A percentile compares a stretch with the other conserved stretches of the same genome.
Conservation (phyloP, 2,888 invertebrate genomes). For the Celastrina argiolus region DNA sequence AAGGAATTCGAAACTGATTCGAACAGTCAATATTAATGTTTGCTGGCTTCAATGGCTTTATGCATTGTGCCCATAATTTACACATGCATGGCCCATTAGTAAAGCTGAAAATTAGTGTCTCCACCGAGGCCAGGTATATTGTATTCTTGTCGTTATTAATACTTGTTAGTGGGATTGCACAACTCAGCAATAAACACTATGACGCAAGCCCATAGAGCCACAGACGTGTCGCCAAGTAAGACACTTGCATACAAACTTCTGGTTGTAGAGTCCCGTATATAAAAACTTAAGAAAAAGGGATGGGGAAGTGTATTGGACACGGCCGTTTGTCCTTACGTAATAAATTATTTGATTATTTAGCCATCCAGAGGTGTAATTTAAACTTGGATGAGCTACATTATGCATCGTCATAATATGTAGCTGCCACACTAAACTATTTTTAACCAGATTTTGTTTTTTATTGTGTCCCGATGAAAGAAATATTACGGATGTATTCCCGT, state of each 20-base stretch:
- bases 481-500: too few relatives aligned
- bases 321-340: too few relatives aligned
- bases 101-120: constrained; percentile 16
- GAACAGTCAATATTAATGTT: neutral
- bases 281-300: neutral
- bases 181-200: constrained; percentile 30
- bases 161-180: constrained; percentile 35
- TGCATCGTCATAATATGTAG: too few relatives aligned
- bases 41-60: neutral
- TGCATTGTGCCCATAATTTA: neutral
- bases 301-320: too few relatives aligned
- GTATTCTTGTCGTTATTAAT: constrained; percentile 38
- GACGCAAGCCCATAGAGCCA: constrained; percentile 29
- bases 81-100: constrained; percentile 4
- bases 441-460: too few relatives aligned
- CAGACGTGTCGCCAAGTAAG: constrained; percentile 13
- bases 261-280: neutral
- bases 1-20: neutral
- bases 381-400: too few relatives aligned
- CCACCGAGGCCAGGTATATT: constrained; percentile 19
- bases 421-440: too few relatives aligned
- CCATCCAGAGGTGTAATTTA: too few relatives aligned
- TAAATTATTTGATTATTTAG: too few relatives aligned
- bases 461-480: too few relatives aligned
- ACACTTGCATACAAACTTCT: constrained; percentile 22